These are phyloP conservation scores for Tachysurus vachellii DNA, from an alignment of 2,113 vertebrate species.

Conservation along the genomic window DNA sequence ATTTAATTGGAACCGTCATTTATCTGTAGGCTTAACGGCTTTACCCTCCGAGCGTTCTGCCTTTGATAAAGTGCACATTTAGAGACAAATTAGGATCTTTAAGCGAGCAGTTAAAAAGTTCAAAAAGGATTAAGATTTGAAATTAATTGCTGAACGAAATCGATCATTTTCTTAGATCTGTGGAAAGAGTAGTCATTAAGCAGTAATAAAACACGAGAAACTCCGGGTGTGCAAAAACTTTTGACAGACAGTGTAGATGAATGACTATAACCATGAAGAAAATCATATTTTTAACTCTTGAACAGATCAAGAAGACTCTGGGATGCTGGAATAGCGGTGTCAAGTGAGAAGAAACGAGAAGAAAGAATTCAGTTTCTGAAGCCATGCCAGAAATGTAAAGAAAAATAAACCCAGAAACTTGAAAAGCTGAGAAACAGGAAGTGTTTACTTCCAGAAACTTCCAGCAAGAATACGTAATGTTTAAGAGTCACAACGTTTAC, in stretches of 20 bases:
- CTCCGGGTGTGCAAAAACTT: background rate
- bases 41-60: background rate
- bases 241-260: background rate
- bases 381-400: background rate
- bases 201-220: background rate
- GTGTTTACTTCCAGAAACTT: background rate
- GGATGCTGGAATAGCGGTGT: background rate
- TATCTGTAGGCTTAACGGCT: background rate
- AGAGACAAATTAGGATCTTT: background rate
- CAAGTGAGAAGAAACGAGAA: background rate
- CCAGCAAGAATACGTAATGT: background rate
- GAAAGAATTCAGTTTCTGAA: background rate
- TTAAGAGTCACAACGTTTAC: background rate
- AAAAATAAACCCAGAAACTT: background rate
- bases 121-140: background rate
- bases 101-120: background rate
- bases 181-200: background rate
- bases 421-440: background rate
- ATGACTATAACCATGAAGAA: background rate
- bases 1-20: background rate
- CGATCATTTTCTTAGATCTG: background rate
- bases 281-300: slow-evolving; percentile 2
- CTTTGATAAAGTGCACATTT: background rate
- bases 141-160: background rate
- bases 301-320: background rate